Evolutionary conservation across 1,140 invertebrate species (phyloP).

Genomic region (Cyphomyrmex costatus): DNA sequence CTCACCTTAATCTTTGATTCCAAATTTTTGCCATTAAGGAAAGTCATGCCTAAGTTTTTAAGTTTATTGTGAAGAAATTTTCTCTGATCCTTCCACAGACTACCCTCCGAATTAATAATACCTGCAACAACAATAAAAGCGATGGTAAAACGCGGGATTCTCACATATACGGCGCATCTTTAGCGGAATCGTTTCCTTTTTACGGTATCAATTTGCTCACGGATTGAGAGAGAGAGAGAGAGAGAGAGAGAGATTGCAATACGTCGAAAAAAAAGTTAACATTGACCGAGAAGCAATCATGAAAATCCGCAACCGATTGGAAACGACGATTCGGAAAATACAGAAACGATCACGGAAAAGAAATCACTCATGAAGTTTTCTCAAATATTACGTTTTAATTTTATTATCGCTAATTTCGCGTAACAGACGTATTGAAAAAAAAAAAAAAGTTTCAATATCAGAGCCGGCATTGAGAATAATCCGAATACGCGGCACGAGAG

Average conservation of each 20-base stretch:
- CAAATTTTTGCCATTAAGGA: no score
- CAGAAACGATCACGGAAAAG: slow-evolving; percentile 16
- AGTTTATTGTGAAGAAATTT: slow-evolving; percentile 96
- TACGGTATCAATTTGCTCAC: slow-evolving; percentile 6
- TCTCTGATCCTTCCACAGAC: slow-evolving; percentile 96
- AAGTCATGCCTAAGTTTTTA: slow-evolving; percentile 95
- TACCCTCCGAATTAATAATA: slow-evolving; percentile 96
- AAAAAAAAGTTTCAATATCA: slow-evolving; percentile 1
- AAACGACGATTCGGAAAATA: neutral
- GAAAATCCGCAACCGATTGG: neutral
- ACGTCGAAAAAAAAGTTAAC: slow-evolving; percentile 62
- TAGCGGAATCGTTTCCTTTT: slow-evolving; percentile 23
- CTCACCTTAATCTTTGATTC: slow-evolving; percentile 91
- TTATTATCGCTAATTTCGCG: neutral
- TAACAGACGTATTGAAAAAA: neutral
- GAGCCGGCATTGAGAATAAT: neutral
- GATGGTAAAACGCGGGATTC: slow-evolving; percentile 10
- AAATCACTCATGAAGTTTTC: neutral
- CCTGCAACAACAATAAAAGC: slow-evolving; percentile 88
- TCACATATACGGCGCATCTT: neutral
- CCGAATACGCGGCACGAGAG: neutral
- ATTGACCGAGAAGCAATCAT: slow-evolving; percentile 68
- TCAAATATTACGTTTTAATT: neutral
- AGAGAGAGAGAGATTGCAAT: no score
- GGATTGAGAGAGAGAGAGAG: no score